These are phyloP conservation scores for Gobius niger DNA, from an alignment of 2,113 vertebrate species.

Conservation along the genomic window DNA sequence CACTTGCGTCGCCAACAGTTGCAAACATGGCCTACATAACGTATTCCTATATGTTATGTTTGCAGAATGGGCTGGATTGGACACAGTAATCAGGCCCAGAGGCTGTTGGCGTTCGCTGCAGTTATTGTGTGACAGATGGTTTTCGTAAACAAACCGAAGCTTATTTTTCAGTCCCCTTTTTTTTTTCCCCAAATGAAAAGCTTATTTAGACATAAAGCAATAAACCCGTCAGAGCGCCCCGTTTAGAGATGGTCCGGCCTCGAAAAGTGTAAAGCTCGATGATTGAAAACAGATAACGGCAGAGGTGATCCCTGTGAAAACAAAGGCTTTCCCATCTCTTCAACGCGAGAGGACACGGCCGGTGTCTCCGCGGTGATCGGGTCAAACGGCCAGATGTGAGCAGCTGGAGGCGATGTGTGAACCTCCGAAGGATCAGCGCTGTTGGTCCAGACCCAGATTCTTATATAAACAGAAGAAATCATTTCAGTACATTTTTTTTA, in stretches of 20 bases:
- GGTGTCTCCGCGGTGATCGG: conserved; percentile 13
- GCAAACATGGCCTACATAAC: not conserved
- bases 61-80: conserved; percentile 22
- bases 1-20: not conserved
- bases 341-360: conserved; percentile 22
- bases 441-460: not conserved
- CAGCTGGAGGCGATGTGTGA: conserved; percentile 17
- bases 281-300: conserved; percentile 55
- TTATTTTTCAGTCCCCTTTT: conserved; percentile 31
- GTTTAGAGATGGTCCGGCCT: conserved; percentile 19
- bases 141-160: conserved; percentile 39
- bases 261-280: conserved; percentile 40
- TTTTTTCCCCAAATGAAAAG: conserved; percentile 35
- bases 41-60: not conserved
- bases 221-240: conserved; percentile 44
- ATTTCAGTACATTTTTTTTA: not conserved
- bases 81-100: conserved; percentile 41
- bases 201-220: conserved; percentile 50
- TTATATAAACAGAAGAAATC: not conserved
- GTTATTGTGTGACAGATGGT: conserved; percentile 26
- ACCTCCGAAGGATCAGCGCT: not conserved
- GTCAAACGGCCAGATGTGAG: not conserved
- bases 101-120: conserved; percentile 32
- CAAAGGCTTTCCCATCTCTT: conserved; percentile 8
- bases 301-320: conserved; percentile 28